These are phyloP conservation scores for Vulpes ferrilata DNA, from an alignment of 2,113 vertebrate species.

Conservation along the genomic window DNA sequence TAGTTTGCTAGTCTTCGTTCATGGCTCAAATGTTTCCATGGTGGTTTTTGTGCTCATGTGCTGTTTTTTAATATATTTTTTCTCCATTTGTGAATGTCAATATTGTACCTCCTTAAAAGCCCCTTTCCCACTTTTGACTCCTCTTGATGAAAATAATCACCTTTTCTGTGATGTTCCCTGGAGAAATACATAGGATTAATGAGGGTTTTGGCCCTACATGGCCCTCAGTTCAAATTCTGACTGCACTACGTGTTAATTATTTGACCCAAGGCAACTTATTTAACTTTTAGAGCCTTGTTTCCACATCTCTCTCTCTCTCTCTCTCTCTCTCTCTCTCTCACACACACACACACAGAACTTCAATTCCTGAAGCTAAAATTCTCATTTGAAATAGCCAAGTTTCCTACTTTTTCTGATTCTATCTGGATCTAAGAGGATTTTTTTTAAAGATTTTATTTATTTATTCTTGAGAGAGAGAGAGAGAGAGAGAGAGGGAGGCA, in stretches of 20 bases:
- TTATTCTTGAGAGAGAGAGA: too few species aligned
- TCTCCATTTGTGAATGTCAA: background rate
- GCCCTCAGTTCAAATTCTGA: background rate
- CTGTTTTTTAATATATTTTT: background rate
- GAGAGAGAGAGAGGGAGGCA: too few species aligned
- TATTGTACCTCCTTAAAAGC: background rate
- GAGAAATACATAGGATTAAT: background rate
- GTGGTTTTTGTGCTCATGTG: background rate
- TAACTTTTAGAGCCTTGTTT: constrained; percentile 13
- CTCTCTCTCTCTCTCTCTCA: too few species aligned
- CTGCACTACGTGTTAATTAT: background rate
- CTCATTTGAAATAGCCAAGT: background rate
- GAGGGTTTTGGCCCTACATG: background rate
- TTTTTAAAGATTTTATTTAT: too few species aligned
- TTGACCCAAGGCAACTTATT: background rate
- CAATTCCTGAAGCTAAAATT: background rate
- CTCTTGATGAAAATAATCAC: background rate
- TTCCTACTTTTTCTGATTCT: background rate
- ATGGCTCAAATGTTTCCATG: background rate
- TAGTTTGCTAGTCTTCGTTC: background rate
- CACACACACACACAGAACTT: background rate
- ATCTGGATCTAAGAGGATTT: background rate
- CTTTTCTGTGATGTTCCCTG: background rate
- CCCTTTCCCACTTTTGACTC: background rate
- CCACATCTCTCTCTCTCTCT: background rate